These are phyloP conservation scores for Margaritifera margaritifera DNA, from an alignment of 2,888 invertebrate species.

Conservation along the genomic window DNA sequence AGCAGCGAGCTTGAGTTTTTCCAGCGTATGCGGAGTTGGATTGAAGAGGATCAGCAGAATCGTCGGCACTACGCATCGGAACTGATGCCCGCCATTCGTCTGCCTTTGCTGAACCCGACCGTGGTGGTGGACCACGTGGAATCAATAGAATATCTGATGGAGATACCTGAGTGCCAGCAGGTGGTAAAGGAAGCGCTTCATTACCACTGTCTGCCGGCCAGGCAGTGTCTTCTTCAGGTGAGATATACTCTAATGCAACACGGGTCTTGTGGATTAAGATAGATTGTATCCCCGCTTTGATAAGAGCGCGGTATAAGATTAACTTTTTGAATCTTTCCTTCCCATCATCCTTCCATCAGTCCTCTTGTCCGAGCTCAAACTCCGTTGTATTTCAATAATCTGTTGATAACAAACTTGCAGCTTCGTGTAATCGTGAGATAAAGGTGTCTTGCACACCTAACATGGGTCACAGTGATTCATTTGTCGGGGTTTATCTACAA, in stretches of 20 bases:
- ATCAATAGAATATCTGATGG: conserved; percentile 49
- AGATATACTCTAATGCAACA: background rate
- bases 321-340: no score
- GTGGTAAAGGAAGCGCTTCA: conserved; percentile 60
- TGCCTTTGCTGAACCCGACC: conserved; percentile 51
- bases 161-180: conserved; percentile 54
- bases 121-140: conserved; percentile 59
- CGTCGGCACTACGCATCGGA: conserved; percentile 42
- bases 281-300: no score
- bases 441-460: no score
- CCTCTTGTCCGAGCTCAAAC: no score
- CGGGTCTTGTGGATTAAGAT: background rate
- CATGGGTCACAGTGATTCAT: no score
- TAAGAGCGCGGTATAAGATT: no score
- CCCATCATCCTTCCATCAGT: no score
- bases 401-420: no score
- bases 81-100: conserved; percentile 47
- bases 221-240: conserved; percentile 60
- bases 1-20: conserved; percentile 53
- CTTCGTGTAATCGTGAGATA: no score
- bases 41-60: conserved; percentile 40
- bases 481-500: no score
- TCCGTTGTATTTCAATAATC: no score
- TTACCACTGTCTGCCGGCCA: conserved; percentile 59
- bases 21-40: conserved; percentile 44